Base-by-base conservation (phyloP, 2,888 invertebrate species). In the Gnatocerus cornutus region DNA sequence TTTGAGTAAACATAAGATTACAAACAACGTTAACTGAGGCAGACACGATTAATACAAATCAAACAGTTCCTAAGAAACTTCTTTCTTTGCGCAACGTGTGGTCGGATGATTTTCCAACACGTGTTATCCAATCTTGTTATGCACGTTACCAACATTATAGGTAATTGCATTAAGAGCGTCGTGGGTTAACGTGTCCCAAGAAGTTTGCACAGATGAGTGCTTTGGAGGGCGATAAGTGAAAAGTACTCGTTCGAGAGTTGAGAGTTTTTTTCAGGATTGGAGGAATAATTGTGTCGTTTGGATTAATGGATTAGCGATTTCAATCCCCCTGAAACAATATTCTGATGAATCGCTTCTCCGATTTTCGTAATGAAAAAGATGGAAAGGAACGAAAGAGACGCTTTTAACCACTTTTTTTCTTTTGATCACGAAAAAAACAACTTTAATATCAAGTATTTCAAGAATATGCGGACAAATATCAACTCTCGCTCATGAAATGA, bases 61-160 rank as follows among this genome's bases (percentile, higher is more conserved):
- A 21, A 21, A 21, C 21, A 21, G 21, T 21, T 21, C 1, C 21
- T 21, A 21, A 21, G 21, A 21, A 21, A 21, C 21, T 21, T 33
- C 2, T 41, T 41, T 41, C 12, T 41, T 16, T 46, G 21, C 46
- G 21, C 9, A 58, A 50, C 58, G 37, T 13, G 27, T 21, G n/a
- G 45, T 48, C 10, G 45, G 53, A 56, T 65, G 41, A 58, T 56
- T 56, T 45, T 8, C 10, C 16, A 16, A 33, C 39, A 13, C 9
- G 41, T 52, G 48, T 56, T 39, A 58, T 58, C 39, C 56, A 58
- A 58, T 58, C 41, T 27, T 27, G 56, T 29, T 41, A 58, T 43
- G 43, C 56, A 58, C 27, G 12, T 55, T 27, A 39, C 37, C 16
- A 21, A 39, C 56, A 58, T 58, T 58, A 58, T 10, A 21, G 41